Base-by-base conservation (phyloP, 2,888 invertebrate species). In the Dexiosoma caninum region DNA sequence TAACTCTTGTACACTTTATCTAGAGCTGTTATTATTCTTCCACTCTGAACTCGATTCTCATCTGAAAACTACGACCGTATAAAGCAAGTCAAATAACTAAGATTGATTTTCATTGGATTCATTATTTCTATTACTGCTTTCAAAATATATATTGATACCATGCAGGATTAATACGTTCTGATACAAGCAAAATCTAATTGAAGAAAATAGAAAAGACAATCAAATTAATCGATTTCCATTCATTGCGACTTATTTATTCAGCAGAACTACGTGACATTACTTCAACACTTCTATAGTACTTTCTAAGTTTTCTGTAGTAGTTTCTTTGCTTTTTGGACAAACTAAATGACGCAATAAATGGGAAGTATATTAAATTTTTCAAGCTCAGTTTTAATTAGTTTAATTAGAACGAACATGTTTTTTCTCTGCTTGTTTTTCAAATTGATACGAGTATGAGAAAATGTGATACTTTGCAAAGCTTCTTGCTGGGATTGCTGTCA, bases 241-340 rank as follows among this genome's bases (percentile, higher is more conserved):
- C 49, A 79, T 70, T 64, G 21, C 79, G 30, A 70, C 8, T 64
- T 74, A 79, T 75, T 79, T 75, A 70, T 64, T 75, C 57, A 42
- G 42, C 23, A 40, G 19, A 57, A 42, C 37, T 64, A 79, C 79
- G 79, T 79, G 79, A 75, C 70, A 79, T 49, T 64, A 62, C 53
- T 30, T 27, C 9, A 37, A n/a, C 2, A 30, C 12, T 57, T 6
- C 35, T 10, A 2, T 42, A 32, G 44, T 21, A n/a, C n/a, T 60
- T 32, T 71, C n/a, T 46, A 23, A 12, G 35, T 64, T 55, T 62
- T 62, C 40, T 5, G 46, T 57, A 59, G 30, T 37, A 12, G 19
- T 35, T 35, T 27, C n/a, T 23, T 19, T 37, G 35, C n/a, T 21
- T 35, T 3, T 62, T 9, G 46, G 10, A 30, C n/a, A 46, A 32